Base-by-base conservation (phyloP, 2,797 vertebrate species). In the Paramormyrops hopkinsi region DNA sequence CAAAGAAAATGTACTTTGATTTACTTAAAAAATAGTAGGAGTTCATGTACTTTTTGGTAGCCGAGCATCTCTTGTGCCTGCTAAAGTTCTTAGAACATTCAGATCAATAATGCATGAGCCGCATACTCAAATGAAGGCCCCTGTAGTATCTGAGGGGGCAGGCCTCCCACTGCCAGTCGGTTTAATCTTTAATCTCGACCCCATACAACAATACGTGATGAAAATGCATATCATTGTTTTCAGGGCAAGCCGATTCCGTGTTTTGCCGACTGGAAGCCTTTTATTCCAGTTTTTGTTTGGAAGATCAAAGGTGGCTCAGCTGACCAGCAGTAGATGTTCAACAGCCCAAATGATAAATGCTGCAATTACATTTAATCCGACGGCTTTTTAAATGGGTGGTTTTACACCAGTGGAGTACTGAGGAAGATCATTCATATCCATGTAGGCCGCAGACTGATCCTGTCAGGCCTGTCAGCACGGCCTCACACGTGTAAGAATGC, bases 71-170 rank as follows among this genome's bases (percentile, higher is more conserved):
- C 53, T 56, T 22, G 25, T 41, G 22, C 51, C 85, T 87, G 50
- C 17, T 41, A 25, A 33, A 25, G 84, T 54, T 25, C 51, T 54
- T 46, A 54, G 51, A 86, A 50, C 85, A 86, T 86, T 86, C 33
- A 37, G 33, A 86, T 86, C 85, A 87, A 87, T 87, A 86, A 87
- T 59, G 85, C 85, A 87, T 56, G 53, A 37, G 37, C 46, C 22
- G 44, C 8, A 8, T 84, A 4, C 83, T 51, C 73, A 85, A 85
- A 25, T 86, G 46, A 51, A 51, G 83, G 25, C 48, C 83, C 51
- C 3, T 85, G 22, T 51, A 53, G 50, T 48, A 50, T 48, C 12
- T 29, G 8, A 29, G 83, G 83, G 48, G 2, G 22, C 2, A 25
- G 46, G 83, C 50, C 19, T 84, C 41, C n/a, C 25, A 29, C 46